phyloP scores from a whole-genome alignment of 2,888 invertebrate genomes.

The Blera fallax region DNA sequence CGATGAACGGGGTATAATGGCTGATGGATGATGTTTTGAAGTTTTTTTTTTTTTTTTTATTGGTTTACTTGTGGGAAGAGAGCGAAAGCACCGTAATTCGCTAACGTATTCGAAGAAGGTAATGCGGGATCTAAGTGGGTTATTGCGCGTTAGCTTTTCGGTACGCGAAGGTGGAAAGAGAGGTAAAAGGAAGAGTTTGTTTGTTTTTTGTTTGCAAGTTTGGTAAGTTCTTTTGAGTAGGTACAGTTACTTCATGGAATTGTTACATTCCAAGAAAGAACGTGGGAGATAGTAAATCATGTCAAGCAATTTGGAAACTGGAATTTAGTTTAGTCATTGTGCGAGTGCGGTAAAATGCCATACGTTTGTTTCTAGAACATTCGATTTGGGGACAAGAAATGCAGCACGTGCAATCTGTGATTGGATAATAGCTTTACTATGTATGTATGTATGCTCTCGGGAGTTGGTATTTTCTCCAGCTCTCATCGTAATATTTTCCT shows the following conservation, averaged over 20 bases:
- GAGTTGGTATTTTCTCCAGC: no score
- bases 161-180: not conserved
- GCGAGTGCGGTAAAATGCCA: not conserved
- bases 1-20: not conserved
- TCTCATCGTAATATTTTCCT: no score
- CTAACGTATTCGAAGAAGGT: conserved; percentile 53
- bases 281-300: conserved; percentile 23
- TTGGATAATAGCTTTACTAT: no score
- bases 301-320: conserved; percentile 12
- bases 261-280: conserved; percentile 26
- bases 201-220: conserved; percentile 33
- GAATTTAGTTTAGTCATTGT: not conserved
- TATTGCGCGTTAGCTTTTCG: conserved; percentile 64
- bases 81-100: conserved; percentile 70
- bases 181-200: conserved; percentile 64
- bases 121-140: conserved; percentile 50
- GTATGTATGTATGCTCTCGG: no score
- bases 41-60: conserved; percentile 7
- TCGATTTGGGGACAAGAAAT: not conserved
- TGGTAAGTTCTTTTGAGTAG: conserved; percentile 26
- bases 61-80: conserved; percentile 47
- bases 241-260: conserved; percentile 55
- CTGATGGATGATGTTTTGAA: conserved; percentile 29
- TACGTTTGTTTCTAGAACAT: not conserved
- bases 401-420: not conserved